Conservation (phyloP, 1,140 invertebrate species). For the Helicoverpa armigera region DNA sequence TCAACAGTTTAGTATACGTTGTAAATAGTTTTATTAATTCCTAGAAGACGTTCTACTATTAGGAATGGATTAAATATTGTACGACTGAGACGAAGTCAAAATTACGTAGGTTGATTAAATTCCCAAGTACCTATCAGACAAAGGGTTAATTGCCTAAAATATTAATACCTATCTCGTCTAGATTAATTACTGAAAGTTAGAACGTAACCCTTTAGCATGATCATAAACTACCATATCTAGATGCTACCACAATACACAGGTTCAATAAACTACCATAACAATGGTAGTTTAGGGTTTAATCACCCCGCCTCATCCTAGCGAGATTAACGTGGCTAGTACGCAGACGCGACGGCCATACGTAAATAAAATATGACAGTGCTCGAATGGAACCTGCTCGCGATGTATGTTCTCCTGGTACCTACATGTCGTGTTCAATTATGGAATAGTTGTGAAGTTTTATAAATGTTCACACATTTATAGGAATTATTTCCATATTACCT, state of each 20-base stretch:
- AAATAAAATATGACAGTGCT: constrained; percentile 26
- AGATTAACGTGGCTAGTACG: constrained; percentile 14
- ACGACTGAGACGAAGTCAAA: background rate
- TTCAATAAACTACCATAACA: constrained; percentile 15
- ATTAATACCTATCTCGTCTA: background rate
- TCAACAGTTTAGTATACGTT: background rate
- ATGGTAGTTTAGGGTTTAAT: constrained; percentile 6
- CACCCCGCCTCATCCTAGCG: constrained; percentile 3
- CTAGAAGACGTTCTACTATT: constrained; percentile 14
- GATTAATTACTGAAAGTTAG: background rate
- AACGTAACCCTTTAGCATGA: background rate
- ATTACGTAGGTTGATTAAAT: background rate
- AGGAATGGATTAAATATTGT: background rate
- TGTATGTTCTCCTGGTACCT: constrained; percentile 24
- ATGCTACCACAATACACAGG: background rate
- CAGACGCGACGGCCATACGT: constrained; percentile 27
- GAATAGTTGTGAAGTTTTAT: no score
- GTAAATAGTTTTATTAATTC: constrained; percentile 13
- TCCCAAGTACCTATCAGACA: no score
- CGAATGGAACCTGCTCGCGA: constrained; percentile 25
- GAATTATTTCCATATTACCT: no score
- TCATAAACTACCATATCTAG: background rate
- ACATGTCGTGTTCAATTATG: background rate
- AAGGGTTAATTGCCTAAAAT: no score
- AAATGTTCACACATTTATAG: no score